Conservation (phyloP, 1,140 invertebrate species). For the Apis dorsata region DNA sequence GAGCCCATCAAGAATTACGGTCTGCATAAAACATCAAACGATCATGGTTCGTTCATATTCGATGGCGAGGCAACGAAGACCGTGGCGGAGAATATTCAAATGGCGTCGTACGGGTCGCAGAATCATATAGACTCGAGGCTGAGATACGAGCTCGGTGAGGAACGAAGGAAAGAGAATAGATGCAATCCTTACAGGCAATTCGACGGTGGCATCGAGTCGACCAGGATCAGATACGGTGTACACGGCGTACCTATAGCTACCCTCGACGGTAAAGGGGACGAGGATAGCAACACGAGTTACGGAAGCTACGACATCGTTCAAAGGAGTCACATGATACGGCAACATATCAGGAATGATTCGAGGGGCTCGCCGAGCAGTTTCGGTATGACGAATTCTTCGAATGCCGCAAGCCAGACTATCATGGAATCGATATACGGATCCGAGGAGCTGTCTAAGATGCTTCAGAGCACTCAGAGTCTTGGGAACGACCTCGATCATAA, state of each 20-base stretch:
- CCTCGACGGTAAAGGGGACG: slow-evolving; percentile 34
- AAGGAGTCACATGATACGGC: slow-evolving; percentile 49
- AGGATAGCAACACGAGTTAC: slow-evolving; percentile 59
- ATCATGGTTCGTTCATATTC: slow-evolving; percentile 57
- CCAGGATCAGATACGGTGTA: slow-evolving; percentile 64
- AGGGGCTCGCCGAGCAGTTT: slow-evolving; percentile 50
- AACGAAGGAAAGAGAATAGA: slow-evolving; percentile 46
- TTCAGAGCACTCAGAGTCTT: slow-evolving; percentile 66
- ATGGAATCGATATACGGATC: slow-evolving; percentile 70
- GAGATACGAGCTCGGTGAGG: slow-evolving; percentile 62
- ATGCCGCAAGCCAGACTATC: slow-evolving; percentile 64
- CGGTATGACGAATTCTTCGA: slow-evolving; percentile 56
- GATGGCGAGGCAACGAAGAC: slow-evolving; percentile 46
- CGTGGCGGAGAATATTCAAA: slow-evolving; percentile 68
- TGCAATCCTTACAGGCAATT: slow-evolving; percentile 54
- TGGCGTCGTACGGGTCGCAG: slow-evolving; percentile 58
- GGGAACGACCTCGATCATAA: slow-evolving; percentile 59
- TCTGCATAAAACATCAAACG: slow-evolving; percentile 51
- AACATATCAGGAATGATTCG: slow-evolving; percentile 63
- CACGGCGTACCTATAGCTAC: slow-evolving; percentile 57
- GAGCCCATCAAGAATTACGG: slow-evolving; percentile 59
- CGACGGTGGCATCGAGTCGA: slow-evolving; percentile 24
- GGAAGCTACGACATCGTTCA: slow-evolving; percentile 68
- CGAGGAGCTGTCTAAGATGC: slow-evolving; percentile 62
- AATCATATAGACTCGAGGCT: slow-evolving; percentile 60